A percentile compares a stretch with the other conserved stretches of the same genome.
These are phyloP conservation scores for Mythimna albipuncta DNA, from an alignment of 2,888 invertebrate genomes.

Conservation along the genomic window DNA sequence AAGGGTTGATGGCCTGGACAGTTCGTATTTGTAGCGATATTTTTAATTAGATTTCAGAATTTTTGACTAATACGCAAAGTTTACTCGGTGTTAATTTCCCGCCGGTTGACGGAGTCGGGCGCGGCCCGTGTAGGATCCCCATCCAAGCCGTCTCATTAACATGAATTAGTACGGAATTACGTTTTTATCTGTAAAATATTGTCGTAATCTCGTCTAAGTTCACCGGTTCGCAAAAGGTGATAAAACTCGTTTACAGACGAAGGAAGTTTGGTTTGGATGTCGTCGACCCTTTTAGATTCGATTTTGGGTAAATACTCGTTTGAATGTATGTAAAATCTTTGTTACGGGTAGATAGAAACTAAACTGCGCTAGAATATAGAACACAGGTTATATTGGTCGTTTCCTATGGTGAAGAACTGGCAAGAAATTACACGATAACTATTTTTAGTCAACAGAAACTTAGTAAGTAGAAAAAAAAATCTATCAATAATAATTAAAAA, in stretches of 20 bases:
- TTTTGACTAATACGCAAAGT: constrained; percentile 38
- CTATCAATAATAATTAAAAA: no score
- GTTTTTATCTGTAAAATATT: constrained; percentile 53
- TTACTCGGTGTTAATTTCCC: constrained; percentile 34
- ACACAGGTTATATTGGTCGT: no score
- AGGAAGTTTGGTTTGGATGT: constrained; percentile 30
- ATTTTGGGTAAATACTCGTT: neutral
- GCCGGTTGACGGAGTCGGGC: constrained; percentile 12
- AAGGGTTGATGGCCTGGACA: no score
- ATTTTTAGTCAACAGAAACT: no score
- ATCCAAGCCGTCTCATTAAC: constrained; percentile 46
- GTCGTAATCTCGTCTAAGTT: constrained; percentile 38
- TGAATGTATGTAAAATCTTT: neutral
- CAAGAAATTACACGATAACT: no score
- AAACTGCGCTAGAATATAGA: neutral
- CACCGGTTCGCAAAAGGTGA: constrained; percentile 33
- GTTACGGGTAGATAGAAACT: neutral
- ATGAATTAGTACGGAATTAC: constrained; percentile 48
- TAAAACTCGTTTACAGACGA: constrained; percentile 36
- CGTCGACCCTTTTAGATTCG: constrained; percentile 17
- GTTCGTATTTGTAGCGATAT: no score
- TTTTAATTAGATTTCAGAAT: constrained; percentile 9
- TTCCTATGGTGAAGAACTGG: no score
- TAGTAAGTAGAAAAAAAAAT: no score
- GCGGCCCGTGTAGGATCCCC: neutral